Base-by-base conservation (phyloP, 2,888 invertebrate genomes). In the Philhelius pedissequus region DNA sequence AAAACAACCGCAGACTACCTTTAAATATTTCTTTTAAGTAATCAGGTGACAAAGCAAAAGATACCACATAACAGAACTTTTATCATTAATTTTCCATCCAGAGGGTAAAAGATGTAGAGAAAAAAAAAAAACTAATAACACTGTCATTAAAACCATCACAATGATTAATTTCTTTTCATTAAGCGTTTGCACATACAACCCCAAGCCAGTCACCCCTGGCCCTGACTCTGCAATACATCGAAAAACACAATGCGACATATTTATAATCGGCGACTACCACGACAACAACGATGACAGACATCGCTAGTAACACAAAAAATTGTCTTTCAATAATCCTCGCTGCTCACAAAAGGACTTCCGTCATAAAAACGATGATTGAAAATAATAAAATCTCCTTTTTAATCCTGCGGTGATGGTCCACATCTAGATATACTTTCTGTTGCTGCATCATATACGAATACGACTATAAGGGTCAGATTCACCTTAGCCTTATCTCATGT, bases 161-260 rank as follows among this genome's bases (percentile, higher is more conserved):
- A 84, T 84, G 84, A 84, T 84, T 84, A 84, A 84, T 84, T 84
- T 84, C 84, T 84, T 84, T 80, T 84, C 80, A 84, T 84, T 84
- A 80, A 80, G 70, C 73, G 71, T 50, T 48, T 22, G 79, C 50
- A 70, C 64, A 74, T 18, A 64, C 64, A 56, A 40, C 15, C 56
- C 50, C n/a, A n/a, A 38, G 64, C 32, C 43, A 38, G 15, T 71
- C 22, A 48, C 38, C 62, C 60, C 27, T 40, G n/a, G 30, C 62
- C 60, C 27, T 40, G n/a, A 30, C 30, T 54, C 15, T 45, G 32
- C 13, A 18, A 20, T 30, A 32, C 32, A 48, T 32, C 15, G n/a
- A 25, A 38, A n/a, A 43, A 18, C 27, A 64, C 30, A 64, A 62
- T 62, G 40, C 27, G 43, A 60, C 35, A 32, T 18, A 64, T 62